Evolutionary conservation across 2,113 vertebrate species (phyloP), one percentile per base, ranked within the genome.

Genomic region (Hippocampus zosterae): DNA sequence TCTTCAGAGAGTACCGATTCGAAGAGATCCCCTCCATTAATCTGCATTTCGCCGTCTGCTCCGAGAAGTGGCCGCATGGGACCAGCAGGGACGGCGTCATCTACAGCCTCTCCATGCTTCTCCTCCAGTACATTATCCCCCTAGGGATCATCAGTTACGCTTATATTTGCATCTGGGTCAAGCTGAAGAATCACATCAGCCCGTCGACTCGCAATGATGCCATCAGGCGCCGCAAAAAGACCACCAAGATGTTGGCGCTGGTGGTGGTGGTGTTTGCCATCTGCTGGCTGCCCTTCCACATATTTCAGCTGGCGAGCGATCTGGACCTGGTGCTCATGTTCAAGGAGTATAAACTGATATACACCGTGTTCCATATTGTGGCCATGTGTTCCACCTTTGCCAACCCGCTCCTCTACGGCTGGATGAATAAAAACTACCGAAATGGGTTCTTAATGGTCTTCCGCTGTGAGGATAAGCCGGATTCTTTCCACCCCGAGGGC

Each of bases 401-500:
- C 76, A 97, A 97, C 81, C 95, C 95, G 2, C 67, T 97, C 29
- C 92, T 97, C n/a, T 96, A 97, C 0, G 95, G 95, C 29, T 97
- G 95, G 95, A 97, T 97, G 95, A 97, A 96, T 88, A 95, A 95
- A 87, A 97, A 96, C 89, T 97, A 96, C 88, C 88, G 95, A 73
- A 95, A 95, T 0, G 95, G 95, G 53, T 97, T 97, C 85, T 88
- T 97, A 18, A 94, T 93, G 92, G 94, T 96, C 63, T 96, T 96
- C 83, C 93, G 92, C 55, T 97, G 95, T 25, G 91, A 95, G 77
- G 90, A 95, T 73, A 95, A 94, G 68, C 92, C 92, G 0, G 94
- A 95, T 18, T 89, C 85, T 68, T 91, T 95, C 77, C 93, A 93
- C 76, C 88, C 91, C 0, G 95, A 96, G 50, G 94, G 94, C 7